Base-by-base conservation (phyloP, 2,888 invertebrate genomes). In the Tenthredo distinguenda region DNA sequence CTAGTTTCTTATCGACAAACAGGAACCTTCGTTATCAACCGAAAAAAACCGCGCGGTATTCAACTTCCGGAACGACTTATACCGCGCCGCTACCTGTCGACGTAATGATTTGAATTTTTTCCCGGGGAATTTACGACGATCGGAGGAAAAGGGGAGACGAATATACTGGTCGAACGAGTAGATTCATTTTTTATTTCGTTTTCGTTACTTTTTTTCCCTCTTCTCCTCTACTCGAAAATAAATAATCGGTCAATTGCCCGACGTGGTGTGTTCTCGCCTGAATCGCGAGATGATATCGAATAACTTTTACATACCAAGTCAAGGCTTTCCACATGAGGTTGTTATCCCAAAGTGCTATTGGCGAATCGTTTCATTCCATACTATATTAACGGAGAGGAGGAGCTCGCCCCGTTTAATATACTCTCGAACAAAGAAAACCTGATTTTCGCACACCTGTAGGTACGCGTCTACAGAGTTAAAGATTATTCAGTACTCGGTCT, bases 391-490 rank as follows among this genome's bases (percentile, higher is more conserved):
- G 2, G 4, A 26, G 26, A 62, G 62, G 7, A 26, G 62, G 26
- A 26, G 26, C 21, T 62, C 62, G 26, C 10, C 26, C 10, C 26
- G 58, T 21, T n/a, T 58, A 58, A 12, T 65, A 65, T 65, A 43
- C 12, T n/a, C 21, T 50, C 26, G 43, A 15, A 76, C 76, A 76
- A 76, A 76, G 76, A 47, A 43, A 76, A 76, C 76, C 76, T 76
- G 76, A 76, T 76, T 76, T 47, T 76, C 76, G 31, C 76, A 76
- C 76, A 76, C 76, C 76, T 76, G 76, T n/a, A 26, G 15, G 4
- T 37, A 37, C 4, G 2, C 15, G 37, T n/a, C 6, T 37, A 37
- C 7, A 21, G 21, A 74, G 21, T 7, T 26, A 26, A 26, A 26
- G 4, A 43, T 43, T 74, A 21, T 21, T 74, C 74, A 71, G 31